Percentiles rank a stretch among this genome's conserved stretches.
Evolutionary conservation across 2,888 invertebrate species (phyloP).

Genomic region (Eilema sororculum): DNA sequence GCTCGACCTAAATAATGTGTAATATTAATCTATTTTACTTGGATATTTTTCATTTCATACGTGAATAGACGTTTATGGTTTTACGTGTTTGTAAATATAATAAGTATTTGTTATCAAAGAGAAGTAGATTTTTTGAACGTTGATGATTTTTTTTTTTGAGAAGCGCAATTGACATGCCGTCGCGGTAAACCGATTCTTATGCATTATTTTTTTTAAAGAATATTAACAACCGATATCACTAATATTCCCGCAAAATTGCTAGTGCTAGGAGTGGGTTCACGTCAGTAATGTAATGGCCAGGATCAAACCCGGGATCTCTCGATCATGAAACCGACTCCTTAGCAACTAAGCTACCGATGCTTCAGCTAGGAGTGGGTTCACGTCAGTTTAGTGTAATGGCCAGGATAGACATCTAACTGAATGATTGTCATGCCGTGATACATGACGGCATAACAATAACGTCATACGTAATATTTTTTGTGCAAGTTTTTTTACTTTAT

Average conservation of each 20-base stretch:
- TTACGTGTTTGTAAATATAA: background rate
- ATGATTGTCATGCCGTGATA: background rate
- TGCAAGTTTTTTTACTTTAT: background rate
- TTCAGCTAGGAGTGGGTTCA: no score
- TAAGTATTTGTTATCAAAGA: background rate
- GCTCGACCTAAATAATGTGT: slow-evolving; percentile 7
- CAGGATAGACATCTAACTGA: background rate
- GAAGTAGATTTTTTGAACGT: background rate
- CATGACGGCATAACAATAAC: background rate
- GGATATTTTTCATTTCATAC: background rate
- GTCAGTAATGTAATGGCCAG: no score
- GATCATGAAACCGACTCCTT: no score
- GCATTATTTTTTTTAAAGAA: no score
- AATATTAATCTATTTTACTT: slow-evolving; percentile 2
- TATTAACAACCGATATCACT: no score
- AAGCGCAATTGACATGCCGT: background rate
- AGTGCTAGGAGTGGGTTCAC: no score
- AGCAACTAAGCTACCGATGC: no score
- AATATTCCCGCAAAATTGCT: no score
- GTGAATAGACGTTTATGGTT: background rate
- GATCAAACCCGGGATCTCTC: no score
- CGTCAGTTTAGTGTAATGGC: no score
- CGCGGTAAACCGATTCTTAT: background rate
- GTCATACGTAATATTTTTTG: background rate
- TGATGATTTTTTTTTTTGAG: background rate